Evolutionary conservation across 2,797 vertebrate species (phyloP).

Genomic region (Danio kyathit): DNA sequence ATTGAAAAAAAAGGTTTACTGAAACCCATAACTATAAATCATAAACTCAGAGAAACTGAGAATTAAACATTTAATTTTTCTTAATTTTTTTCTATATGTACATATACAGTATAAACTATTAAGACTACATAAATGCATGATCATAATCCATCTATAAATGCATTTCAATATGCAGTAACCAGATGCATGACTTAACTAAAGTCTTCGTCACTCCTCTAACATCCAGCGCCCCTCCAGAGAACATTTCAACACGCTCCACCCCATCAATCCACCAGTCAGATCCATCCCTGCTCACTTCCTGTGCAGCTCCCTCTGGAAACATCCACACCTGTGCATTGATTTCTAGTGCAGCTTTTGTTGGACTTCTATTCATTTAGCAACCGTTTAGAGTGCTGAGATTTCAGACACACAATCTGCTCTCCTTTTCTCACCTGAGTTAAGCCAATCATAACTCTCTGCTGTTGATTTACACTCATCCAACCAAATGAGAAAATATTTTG

Average conservation of each 20-base stretch:
- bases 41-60: too few relatives aligned
- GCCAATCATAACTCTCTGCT: constrained; percentile 40
- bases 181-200: constrained; percentile 35
- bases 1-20: too few relatives aligned
- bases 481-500: constrained; percentile 46
- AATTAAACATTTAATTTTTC: too few relatives aligned
- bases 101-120: too few relatives aligned
- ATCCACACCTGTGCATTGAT: constrained; percentile 77
- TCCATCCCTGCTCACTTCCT: constrained; percentile 60
- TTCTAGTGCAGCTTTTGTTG: constrained; percentile 70
- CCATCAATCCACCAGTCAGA: constrained; percentile 62
- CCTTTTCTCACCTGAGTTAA: constrained; percentile 57
- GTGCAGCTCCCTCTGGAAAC: constrained; percentile 75
- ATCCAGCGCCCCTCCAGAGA: constrained; percentile 68
- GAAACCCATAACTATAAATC: too few relatives aligned
- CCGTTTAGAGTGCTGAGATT: constrained; percentile 62
- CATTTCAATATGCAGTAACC: not conserved
- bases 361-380: constrained; percentile 68
- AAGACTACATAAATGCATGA: constrained; percentile 11
- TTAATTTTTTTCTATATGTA: too few relatives aligned
- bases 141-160: not conserved
- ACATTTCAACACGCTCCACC: constrained; percentile 67
- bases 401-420: constrained; percentile 61
- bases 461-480: constrained; percentile 16
- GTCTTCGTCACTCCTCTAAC: constrained; percentile 20